A percentile compares a stretch with the other conserved stretches of the same genome.
These are phyloP conservation scores for Darevskia nairensis DNA, from an alignment of 2,797 vertebrate genomes.

Conservation along the genomic window DNA sequence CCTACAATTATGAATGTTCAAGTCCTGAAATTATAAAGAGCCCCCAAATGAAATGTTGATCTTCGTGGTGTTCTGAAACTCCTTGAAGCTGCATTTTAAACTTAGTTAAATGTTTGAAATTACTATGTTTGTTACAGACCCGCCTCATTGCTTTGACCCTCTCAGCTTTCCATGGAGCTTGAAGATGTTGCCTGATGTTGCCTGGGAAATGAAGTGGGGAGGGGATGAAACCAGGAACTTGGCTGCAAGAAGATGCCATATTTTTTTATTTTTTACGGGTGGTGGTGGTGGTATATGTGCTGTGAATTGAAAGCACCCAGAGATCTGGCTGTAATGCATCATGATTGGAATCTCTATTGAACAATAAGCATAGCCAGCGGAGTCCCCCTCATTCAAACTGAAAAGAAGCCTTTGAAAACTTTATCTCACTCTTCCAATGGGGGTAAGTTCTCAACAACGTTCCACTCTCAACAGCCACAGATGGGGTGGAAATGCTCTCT, in stretches of 20 bases:
- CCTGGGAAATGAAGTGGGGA: conserved; percentile 1
- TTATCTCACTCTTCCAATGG: background rate
- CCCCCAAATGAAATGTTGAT: background rate
- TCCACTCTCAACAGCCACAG: conserved; percentile 19
- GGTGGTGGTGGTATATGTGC: background rate
- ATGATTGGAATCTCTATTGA: background rate
- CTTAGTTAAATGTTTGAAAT: conserved; percentile 17
- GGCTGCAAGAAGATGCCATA: background rate
- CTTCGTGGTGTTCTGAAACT: background rate
- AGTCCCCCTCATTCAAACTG: background rate
- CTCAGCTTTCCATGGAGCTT: background rate
- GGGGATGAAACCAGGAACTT: background rate
- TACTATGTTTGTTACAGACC: background rate
- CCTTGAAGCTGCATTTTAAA: background rate
- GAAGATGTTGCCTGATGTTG: background rate
- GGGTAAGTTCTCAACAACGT: conserved; percentile 18
- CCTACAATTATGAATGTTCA: background rate
- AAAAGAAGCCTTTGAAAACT: background rate
- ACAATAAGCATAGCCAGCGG: background rate
- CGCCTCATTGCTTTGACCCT: background rate
- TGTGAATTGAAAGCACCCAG: background rate
- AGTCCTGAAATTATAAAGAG: background rate
- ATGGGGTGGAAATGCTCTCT: conserved; percentile 42
- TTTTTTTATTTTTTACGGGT: background rate
- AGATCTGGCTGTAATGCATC: background rate